Base-by-base conservation (phyloP, 2,797 vertebrate species). In the Smutsia gigantea region DNA sequence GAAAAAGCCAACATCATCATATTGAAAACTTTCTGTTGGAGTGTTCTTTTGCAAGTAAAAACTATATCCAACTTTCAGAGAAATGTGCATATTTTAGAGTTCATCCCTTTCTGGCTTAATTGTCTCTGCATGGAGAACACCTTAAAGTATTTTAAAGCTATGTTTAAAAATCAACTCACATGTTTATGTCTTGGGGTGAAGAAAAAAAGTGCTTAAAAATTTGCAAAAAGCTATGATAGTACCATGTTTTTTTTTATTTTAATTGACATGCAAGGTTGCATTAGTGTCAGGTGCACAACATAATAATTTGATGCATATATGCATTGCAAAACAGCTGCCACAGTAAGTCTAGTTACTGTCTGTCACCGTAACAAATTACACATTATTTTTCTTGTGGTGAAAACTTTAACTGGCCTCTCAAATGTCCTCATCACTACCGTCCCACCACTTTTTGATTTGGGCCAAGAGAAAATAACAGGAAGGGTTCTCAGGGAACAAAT, bases 11-110 rank as follows among this genome's bases (percentile, higher is more conserved):
- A 89, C 59, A 92, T 49, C 5, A 97, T 85, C 96, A 59, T 72
- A 71, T 29, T 14, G 59, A 96, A 55, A 17, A 12, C 90, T 34
- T 92, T 66, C 1, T 8, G 46, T n/a, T 95, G 87, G 81, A 37
- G 82, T 88, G 74, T 23, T 46, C 78, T 86, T 94, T 88, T 55
- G 84, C 82, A 93, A 93, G 71, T 90, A 87, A 87, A 34, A 86
- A 25, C 59, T 81, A 82, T 75, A 95, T 90, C 15, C 7, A 4
- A 2, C 53, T 94, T 84, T 87, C 37, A 74, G 82, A 37, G 46
- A 74, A 82, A 89, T 87, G 53, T 91, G 61, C 39, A n/a, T 87
- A 77, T 71, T 91, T 94, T 81, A 93, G 79, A 55, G 21, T 85
- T 49, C 77, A 72, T 93, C 55, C 14, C 34, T 82, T 93, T 84